These are phyloP conservation scores for Leptarthrus brevirostris DNA, from an alignment of 2,888 invertebrate genomes.

Conservation along the genomic window DNA sequence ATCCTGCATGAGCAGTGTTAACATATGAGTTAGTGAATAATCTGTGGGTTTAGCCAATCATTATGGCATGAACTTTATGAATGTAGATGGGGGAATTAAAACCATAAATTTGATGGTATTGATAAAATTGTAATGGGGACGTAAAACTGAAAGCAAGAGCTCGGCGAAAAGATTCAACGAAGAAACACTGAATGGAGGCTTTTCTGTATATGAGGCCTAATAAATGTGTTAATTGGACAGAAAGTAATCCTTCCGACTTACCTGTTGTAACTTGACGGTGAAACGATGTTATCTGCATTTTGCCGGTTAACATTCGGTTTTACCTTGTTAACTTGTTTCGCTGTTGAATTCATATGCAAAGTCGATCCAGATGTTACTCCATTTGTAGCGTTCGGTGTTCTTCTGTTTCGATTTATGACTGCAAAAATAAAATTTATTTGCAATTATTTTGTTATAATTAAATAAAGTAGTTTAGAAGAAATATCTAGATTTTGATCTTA, in stretches of 20 bases:
- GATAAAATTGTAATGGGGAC: slow-evolving; percentile 5
- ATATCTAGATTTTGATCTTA: too few relatives aligned
- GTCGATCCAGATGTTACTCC: slow-evolving; percentile 58
- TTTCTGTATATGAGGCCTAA: slow-evolving; percentile 11
- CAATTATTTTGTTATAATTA: background rate
- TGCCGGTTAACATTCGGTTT: slow-evolving; percentile 87
- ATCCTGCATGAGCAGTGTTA: slow-evolving; percentile 23
- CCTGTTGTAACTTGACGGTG: slow-evolving; percentile 77
- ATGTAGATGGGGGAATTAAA: background rate
- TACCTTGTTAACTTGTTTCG: slow-evolving; percentile 89
- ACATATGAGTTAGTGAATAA: background rate
- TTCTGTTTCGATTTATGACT: slow-evolving; percentile 85
- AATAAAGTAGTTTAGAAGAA: background rate
- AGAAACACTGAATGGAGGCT: slow-evolving; percentile 30
- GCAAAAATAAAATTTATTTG: too few relatives aligned
- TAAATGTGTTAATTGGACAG: background rate
- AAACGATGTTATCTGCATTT: slow-evolving; percentile 78
- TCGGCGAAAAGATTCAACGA: background rate
- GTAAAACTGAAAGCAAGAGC: slow-evolving; percentile 36
- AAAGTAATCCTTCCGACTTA: slow-evolving; percentile 56
- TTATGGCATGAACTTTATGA: background rate
- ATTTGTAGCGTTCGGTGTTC: slow-evolving; percentile 67
- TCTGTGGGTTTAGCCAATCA: background rate
- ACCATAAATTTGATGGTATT: background rate
- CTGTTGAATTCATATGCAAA: slow-evolving; percentile 74